Percentiles rank a stretch among this genome's conserved stretches.
Evolutionary conservation across 2,113 vertebrate genomes (phyloP).

Genomic region (Petromus typicus): DNA sequence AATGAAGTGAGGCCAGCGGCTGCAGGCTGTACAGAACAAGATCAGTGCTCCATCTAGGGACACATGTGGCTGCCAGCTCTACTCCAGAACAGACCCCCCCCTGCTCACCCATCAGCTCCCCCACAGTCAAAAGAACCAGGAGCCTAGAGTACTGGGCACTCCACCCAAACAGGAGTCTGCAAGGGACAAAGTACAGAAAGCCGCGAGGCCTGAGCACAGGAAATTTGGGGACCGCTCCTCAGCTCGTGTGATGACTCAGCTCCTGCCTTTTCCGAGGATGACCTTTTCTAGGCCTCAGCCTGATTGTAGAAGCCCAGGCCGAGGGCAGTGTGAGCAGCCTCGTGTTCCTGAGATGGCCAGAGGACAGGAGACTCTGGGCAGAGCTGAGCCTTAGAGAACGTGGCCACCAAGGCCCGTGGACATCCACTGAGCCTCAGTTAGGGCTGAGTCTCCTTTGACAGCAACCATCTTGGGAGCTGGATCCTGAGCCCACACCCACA

Average conservation of each 20-base stretch:
- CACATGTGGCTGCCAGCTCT: not conserved
- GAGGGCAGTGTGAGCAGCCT: not conserved
- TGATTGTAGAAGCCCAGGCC: not conserved
- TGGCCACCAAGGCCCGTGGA: not conserved
- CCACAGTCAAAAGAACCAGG: not conserved
- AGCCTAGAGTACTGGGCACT: not conserved
- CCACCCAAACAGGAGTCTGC: not conserved
- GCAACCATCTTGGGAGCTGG: not conserved
- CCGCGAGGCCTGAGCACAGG: not conserved
- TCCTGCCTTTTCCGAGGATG: not conserved
- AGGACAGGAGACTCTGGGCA: not conserved
- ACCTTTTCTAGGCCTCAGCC: not conserved
- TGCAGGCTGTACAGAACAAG: conserved; percentile 63
- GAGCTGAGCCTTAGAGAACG: not conserved
- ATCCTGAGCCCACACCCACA: not conserved
- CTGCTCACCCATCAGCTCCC: not conserved
- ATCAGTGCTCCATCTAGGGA: conserved; percentile 64
- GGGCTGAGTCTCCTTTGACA: not conserved
- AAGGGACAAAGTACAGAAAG: not conserved
- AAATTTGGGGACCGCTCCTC: not conserved
- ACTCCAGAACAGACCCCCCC: not conserved
- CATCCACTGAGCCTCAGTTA: not conserved
- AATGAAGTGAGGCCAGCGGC: conserved; percentile 75
- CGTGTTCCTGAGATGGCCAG: not conserved
- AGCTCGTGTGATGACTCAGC: not conserved